These are phyloP conservation scores for Teinopalpus imperialis DNA, from an alignment of 2,888 invertebrate species.

Conservation along the genomic window DNA sequence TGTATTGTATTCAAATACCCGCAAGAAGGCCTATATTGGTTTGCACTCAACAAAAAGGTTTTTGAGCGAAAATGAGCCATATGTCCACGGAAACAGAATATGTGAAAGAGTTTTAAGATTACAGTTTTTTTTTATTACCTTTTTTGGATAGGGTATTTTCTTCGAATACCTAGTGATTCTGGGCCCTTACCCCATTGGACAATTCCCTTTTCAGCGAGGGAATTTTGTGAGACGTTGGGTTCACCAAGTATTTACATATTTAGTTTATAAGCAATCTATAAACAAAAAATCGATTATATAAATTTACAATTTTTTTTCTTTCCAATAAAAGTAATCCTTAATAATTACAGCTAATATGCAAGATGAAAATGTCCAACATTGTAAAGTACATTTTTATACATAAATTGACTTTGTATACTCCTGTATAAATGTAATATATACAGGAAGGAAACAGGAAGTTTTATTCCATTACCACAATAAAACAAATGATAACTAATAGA, in stretches of 20 bases:
- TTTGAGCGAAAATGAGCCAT: conserved; percentile 24
- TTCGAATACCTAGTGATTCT: conserved; percentile 57
- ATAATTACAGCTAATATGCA: no score
- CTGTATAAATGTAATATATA: no score
- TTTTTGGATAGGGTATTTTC: conserved; percentile 51
- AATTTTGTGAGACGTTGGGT: conserved; percentile 45
- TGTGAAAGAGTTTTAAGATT: neutral
- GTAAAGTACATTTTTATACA: no score
- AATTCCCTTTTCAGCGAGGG: conserved; percentile 55
- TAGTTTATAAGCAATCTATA: conserved; percentile 21
- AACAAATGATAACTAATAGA: no score
- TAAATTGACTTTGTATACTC: no score
- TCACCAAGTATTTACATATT: conserved; percentile 32
- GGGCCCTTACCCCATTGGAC: conserved; percentile 58
- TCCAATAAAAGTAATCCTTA: no score
- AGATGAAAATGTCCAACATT: no score
- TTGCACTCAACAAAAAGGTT: conserved; percentile 11
- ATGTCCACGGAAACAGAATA: neutral
- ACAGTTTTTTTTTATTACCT: conserved; percentile 19
- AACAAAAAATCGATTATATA: neutral
- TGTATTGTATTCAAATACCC: conserved; percentile 73
- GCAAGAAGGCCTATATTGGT: conserved; percentile 34
- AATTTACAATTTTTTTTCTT: no score
- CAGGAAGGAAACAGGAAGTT: no score
- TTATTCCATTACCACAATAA: no score